These are phyloP conservation scores for Iselma pallidipennis DNA, from an alignment of 2,888 invertebrate species.

Conservation along the genomic window DNA sequence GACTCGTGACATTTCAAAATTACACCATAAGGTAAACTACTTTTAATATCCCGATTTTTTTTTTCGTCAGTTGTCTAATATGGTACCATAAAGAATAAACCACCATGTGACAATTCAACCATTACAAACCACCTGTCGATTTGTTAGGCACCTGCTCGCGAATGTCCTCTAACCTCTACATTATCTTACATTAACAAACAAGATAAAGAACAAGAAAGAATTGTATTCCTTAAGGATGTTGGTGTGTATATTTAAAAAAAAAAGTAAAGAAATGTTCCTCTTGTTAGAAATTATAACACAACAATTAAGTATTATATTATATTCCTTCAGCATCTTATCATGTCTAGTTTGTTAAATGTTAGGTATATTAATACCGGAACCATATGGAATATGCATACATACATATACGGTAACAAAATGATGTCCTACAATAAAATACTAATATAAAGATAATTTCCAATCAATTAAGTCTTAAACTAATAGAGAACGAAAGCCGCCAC, in stretches of 20 bases:
- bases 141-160: conserved; percentile 21
- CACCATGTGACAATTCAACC: conserved; percentile 37
- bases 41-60: neutral
- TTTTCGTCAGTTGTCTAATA: conserved; percentile 14
- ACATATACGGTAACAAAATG: neutral
- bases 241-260: neutral
- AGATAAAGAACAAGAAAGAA: neutral
- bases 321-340: too few relatives aligned
- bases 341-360: neutral
- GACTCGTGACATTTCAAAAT: too few relatives aligned
- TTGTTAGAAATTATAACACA: too few relatives aligned
- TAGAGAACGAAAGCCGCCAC: conserved; percentile 31
- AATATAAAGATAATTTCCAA: conserved; percentile 36
- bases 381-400: neutral
- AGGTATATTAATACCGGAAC: neutral
- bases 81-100: conserved; percentile 36
- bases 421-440: conserved; percentile 22
- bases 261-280: too few relatives aligned
- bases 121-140: conserved; percentile 38
- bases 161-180: conserved; percentile 10
- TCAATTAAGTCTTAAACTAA: conserved; percentile 33
- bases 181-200: neutral
- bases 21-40: neutral
- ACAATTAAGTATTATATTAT: too few relatives aligned
- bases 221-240: neutral